These are phyloP conservation scores for Cherax destructor DNA, from an alignment of 1,140 invertebrate species.

Conservation along the genomic window DNA sequence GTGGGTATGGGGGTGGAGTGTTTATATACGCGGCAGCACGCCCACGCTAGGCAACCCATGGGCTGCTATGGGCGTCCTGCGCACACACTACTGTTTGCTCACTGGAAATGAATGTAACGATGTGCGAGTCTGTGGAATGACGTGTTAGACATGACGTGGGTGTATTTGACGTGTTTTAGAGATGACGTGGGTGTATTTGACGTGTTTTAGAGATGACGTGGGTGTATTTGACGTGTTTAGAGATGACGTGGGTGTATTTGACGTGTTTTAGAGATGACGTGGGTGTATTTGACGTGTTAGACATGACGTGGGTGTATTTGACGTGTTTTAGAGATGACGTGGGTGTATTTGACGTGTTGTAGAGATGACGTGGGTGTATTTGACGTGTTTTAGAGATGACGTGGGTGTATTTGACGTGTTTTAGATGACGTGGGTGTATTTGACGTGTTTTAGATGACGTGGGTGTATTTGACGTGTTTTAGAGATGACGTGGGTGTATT, in stretches of 20 bases:
- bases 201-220: constrained; percentile 10
- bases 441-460: no score
- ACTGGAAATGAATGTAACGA: constrained; percentile 20
- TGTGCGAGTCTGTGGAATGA: not conserved
- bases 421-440: no score
- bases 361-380: not conserved
- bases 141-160: not conserved
- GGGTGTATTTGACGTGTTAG: no score
- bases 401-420: no score
- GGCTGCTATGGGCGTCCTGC: not conserved
- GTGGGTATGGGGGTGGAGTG: not conserved
- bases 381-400: no score
- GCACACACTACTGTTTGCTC: not conserved
- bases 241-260: not conserved
- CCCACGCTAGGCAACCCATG: not conserved
- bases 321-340: no score
- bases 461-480: no score
- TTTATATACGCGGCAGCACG: not conserved
- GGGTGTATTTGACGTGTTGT: not conserved
- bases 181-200: no score
- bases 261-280: not conserved
- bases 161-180: no score
- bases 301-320: not conserved
- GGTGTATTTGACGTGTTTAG: not conserved
- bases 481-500: no score